Evolutionary conservation across 2,888 invertebrate species (phyloP).

Genomic region (Yponomeuta malinellus): DNA sequence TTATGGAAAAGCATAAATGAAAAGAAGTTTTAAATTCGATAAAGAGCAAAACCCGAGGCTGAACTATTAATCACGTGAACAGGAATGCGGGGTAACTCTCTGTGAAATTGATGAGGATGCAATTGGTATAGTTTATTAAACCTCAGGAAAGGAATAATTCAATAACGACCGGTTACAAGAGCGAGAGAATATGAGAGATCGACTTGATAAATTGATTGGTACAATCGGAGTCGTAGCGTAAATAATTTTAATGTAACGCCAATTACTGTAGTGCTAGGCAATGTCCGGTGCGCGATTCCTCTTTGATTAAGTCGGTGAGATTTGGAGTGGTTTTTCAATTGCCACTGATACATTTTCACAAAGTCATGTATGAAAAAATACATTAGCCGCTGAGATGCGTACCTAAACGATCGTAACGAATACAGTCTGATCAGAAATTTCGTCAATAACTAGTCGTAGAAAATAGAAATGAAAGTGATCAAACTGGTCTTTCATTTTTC

Average conservation of each 20-base stretch:
- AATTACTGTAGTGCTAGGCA: neutral
- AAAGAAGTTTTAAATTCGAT: neutral
- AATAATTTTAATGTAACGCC: neutral
- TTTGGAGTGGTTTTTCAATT: neutral
- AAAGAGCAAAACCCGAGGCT: neutral
- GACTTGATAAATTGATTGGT: neutral
- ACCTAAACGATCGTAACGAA: neutral
- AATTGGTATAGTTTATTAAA: neutral
- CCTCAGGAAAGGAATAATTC: neutral
- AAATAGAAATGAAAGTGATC: neutral
- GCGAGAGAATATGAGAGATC: neutral
- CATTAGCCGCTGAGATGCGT: neutral
- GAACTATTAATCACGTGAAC: neutral
- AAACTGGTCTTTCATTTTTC: neutral
- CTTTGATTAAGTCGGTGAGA: neutral
- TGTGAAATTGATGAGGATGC: neutral
- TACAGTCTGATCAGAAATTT: neutral
- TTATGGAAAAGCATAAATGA: neutral
- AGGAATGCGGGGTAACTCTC: neutral
- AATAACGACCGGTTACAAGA: conserved; percentile 1
- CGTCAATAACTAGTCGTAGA: neutral
- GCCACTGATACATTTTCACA: neutral
- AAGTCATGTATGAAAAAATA: neutral
- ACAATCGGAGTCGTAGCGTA: neutral
- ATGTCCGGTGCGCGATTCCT: neutral